Conservation (phyloP, 2,797 vertebrate species). For the Hirundo rustica region DNA sequence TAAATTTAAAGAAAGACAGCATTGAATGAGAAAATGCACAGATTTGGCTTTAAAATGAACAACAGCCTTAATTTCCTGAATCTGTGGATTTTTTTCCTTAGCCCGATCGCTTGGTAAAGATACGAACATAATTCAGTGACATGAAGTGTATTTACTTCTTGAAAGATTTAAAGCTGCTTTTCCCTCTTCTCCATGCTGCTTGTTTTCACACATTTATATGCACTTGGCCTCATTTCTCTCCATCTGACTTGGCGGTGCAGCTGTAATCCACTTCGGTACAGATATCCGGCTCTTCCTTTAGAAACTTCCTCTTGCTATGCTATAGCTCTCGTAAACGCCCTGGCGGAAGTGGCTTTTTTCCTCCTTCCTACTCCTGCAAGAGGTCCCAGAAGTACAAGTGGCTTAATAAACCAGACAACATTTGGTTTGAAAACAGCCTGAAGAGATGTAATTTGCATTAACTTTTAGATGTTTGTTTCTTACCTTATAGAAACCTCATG, state of each 20-base stretch:
- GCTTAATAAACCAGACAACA: neutral
- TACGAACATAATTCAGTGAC: neutral
- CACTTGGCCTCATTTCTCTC: neutral
- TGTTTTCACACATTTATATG: neutral
- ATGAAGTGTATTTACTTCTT: neutral
- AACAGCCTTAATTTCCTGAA: neutral
- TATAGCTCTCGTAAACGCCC: conserved; percentile 41
- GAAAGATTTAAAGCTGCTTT: neutral
- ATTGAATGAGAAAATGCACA: neutral
- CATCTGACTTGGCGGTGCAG: neutral
- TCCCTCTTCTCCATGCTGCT: neutral
- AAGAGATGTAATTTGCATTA: neutral
- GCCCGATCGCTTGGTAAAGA: neutral
- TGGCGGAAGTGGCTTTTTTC: conserved; percentile 41
- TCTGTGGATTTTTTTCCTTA: neutral
- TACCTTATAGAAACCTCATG: neutral
- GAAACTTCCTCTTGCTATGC: conserved; percentile 60
- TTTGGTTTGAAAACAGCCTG: neutral
- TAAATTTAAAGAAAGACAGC: neutral
- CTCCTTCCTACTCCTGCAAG: conserved; percentile 30
- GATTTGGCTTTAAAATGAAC: neutral
- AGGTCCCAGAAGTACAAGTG: conserved; percentile 4
- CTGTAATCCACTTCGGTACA: conserved; percentile 54
- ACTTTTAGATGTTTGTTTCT: neutral
- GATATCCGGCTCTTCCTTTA: conserved; percentile 61